Evolutionary conservation across 2,888 invertebrate species (phyloP).

Genomic region (Luffia ferchaultella): DNA sequence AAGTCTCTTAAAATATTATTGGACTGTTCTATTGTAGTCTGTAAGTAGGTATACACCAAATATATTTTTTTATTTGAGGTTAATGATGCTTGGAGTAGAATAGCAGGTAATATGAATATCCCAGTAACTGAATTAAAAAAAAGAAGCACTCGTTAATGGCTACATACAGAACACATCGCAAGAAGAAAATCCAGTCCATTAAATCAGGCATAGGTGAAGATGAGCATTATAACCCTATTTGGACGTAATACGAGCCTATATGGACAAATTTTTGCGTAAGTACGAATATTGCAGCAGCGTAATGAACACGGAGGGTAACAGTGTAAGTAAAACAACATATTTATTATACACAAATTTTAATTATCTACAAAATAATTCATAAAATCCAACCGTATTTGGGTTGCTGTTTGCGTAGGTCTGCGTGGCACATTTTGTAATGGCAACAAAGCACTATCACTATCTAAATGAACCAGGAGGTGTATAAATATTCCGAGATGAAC

Average conservation of each 20-base stretch:
- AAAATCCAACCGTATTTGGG: constrained; percentile 1
- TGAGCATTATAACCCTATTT: constrained; percentile 14
- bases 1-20: too few relatives aligned
- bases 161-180: constrained; percentile 13
- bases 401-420: not conserved
- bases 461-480: not conserved
- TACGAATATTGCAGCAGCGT: constrained; percentile 8
- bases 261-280: constrained; percentile 14
- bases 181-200: constrained; percentile 13
- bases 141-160: constrained; percentile 12
- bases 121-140: constrained; percentile 13
- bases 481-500: constrained; percentile 1
- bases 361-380: constrained; percentile 3
- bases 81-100: constrained; percentile 14
- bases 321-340: constrained; percentile 12
- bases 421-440: not conserved
- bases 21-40: too few relatives aligned
- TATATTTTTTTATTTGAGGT: constrained; percentile 12
- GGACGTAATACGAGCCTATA: constrained; percentile 14
- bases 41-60: constrained; percentile 10
- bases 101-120: constrained; percentile 12
- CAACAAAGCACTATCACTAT: constrained; percentile 1
- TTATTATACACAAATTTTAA: constrained; percentile 5
- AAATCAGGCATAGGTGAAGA: constrained; percentile 14
- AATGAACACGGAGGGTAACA: constrained; percentile 5